A percentile compares a stretch with the other conserved stretches of the same genome.
These are phyloP conservation scores for Cyprinodon variegatus DNA, from an alignment of 2,113 vertebrate genomes.

Conservation along the genomic window DNA sequence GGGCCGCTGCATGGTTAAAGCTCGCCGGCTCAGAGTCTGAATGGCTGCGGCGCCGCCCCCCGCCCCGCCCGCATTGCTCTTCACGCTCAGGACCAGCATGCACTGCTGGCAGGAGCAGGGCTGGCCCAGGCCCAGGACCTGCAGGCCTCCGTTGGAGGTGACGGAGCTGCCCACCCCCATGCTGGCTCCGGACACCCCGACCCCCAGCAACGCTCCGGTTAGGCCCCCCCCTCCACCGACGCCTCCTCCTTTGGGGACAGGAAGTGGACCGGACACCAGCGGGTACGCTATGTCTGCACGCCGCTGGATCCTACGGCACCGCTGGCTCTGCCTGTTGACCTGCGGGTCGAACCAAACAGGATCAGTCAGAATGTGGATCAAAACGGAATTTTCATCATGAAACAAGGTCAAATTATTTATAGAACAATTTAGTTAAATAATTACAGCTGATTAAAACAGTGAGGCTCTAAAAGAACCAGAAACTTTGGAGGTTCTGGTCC, in stretches of 20 bases:
- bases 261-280: conserved; percentile 80
- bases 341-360: conserved; percentile 57
- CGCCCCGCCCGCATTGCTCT: conserved; percentile 70
- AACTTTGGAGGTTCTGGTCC: too few species aligned
- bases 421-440: too few species aligned
- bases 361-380: background rate
- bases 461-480: too few species aligned
- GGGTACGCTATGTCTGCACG: conserved; percentile 86
- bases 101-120: conserved; percentile 91
- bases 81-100: conserved; percentile 89
- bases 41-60: conserved; percentile 30
- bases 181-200: conserved; percentile 71
- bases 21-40: conserved; percentile 68
- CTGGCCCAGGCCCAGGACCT: conserved; percentile 61
- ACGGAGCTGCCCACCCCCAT: conserved; percentile 49
- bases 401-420: too few species aligned
- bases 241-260: conserved; percentile 76
- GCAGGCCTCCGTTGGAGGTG: conserved; percentile 65
- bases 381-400: background rate
- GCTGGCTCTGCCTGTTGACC: conserved; percentile 91
- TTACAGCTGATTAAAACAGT: too few species aligned
- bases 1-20: conserved; percentile 62
- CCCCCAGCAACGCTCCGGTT: conserved; percentile 72
- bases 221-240: conserved; percentile 56
- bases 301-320: conserved; percentile 84